Evolutionary conservation across 2,113 vertebrate genomes (phyloP).

Genomic region (Serinus canaria): DNA sequence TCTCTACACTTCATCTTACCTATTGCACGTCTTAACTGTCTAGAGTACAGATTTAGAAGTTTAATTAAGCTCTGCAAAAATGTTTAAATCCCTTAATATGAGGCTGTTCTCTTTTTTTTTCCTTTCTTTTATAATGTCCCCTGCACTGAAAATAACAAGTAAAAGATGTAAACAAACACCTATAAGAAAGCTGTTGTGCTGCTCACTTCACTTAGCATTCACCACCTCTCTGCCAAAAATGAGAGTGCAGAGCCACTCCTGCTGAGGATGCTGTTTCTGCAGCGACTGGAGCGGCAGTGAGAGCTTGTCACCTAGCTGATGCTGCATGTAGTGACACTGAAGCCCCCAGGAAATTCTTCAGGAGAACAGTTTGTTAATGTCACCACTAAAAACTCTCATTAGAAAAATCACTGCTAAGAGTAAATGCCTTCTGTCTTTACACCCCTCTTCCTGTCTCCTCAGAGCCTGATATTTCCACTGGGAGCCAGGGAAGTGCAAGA

Average conservation of each 20-base stretch:
- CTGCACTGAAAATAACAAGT: background rate
- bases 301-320: constrained; percentile 15
- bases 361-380: constrained; percentile 35
- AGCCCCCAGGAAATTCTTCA: constrained; percentile 45
- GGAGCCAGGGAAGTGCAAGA: constrained; percentile 17
- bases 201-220: background rate
- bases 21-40: background rate
- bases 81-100: background rate
- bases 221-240: background rate
- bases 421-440: constrained; percentile 66
- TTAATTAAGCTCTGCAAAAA: constrained; percentile 5
- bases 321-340: constrained; percentile 9
- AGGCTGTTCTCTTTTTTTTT: background rate
- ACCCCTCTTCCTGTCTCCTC: background rate
- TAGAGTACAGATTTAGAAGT: background rate
- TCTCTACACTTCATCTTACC: constrained; percentile 20
- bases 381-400: constrained; percentile 43
- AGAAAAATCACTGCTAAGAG: constrained; percentile 35
- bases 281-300: background rate
- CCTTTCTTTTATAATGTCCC: background rate
- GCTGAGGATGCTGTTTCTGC: background rate
- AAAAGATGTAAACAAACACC: background rate
- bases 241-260: background rate
- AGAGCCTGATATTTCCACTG: constrained; percentile 47
- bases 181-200: background rate